Conservation (phyloP, 2,797 vertebrate species). For the Manis pentadactyla region DNA sequence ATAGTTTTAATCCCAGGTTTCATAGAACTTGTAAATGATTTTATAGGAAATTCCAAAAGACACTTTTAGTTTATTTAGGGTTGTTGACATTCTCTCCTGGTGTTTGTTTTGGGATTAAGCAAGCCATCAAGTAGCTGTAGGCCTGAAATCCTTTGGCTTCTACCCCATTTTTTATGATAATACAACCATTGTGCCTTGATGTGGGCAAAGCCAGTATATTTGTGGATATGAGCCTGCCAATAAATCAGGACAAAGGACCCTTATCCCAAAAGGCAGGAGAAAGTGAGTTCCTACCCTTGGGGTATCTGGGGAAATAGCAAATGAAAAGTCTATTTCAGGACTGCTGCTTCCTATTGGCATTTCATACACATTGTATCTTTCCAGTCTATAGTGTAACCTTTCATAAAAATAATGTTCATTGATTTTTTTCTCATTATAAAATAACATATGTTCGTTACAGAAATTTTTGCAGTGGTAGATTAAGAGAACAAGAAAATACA, state of each 20-base stretch:
- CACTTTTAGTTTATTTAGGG: conserved; percentile 58
- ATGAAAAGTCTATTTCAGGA: neutral
- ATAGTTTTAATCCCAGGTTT: neutral
- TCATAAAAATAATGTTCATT: conserved; percentile 29
- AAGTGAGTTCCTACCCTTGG: neutral
- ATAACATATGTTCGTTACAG: neutral
- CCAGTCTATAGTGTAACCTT: conserved; percentile 15
- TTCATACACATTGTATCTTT: neutral
- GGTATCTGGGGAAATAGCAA: neutral
- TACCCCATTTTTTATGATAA: conserved; percentile 49
- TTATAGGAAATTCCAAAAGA: conserved; percentile 25
- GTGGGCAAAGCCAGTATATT: conserved; percentile 43
- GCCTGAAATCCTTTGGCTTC: conserved; percentile 36
- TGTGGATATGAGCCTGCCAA: conserved; percentile 13
- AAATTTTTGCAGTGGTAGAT: conserved; percentile 26
- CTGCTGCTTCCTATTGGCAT: conserved; percentile 18
- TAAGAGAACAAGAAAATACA: neutral
- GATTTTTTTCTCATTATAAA: conserved; percentile 58
- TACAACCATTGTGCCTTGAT: conserved; percentile 31
- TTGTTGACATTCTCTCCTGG: conserved; percentile 45
- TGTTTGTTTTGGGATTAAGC: conserved; percentile 25
- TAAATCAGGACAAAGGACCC: conserved; percentile 69
- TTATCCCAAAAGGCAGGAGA: conserved; percentile 56
- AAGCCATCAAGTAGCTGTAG: neutral
- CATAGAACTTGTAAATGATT: neutral